Conservation (phyloP, 2,888 invertebrate species). For the Calameuta idolon region DNA sequence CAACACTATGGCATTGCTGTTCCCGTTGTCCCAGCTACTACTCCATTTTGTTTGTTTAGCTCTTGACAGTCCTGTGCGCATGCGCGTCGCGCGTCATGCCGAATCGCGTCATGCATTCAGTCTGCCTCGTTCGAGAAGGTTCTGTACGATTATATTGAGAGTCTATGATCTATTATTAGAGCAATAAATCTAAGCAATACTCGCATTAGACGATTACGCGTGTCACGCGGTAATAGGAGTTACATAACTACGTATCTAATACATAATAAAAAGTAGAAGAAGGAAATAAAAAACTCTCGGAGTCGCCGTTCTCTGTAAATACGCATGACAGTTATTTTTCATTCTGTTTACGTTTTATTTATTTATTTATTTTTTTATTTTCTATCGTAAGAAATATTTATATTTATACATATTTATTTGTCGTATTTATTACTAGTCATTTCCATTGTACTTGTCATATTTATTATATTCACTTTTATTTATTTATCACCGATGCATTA, state of each 20-base stretch:
- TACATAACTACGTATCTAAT: background rate
- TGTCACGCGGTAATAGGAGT: background rate
- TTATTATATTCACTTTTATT: conserved; percentile 24
- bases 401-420: conserved; percentile 31
- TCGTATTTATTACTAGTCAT: conserved; percentile 22
- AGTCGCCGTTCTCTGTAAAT: conserved; percentile 5
- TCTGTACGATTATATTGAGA: conserved; percentile 32
- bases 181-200: conserved; percentile 56
- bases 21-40: background rate
- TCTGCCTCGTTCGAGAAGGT: conserved; percentile 18
- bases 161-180: conserved; percentile 21
- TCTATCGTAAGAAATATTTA: conserved; percentile 22
- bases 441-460: conserved; percentile 26
- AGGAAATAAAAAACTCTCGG: background rate
- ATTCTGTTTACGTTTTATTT: background rate
- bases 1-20: background rate
- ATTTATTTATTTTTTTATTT: too few species aligned
- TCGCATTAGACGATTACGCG: conserved; percentile 23
- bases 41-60: background rate
- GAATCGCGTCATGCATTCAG: background rate
- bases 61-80: background rate
- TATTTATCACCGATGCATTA: conserved; percentile 18
- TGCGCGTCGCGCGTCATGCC: background rate
- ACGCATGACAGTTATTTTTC: background rate
- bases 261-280: background rate